Conservation (phyloP, 2,113 vertebrate species). For the Polyodon spathula region DNA sequence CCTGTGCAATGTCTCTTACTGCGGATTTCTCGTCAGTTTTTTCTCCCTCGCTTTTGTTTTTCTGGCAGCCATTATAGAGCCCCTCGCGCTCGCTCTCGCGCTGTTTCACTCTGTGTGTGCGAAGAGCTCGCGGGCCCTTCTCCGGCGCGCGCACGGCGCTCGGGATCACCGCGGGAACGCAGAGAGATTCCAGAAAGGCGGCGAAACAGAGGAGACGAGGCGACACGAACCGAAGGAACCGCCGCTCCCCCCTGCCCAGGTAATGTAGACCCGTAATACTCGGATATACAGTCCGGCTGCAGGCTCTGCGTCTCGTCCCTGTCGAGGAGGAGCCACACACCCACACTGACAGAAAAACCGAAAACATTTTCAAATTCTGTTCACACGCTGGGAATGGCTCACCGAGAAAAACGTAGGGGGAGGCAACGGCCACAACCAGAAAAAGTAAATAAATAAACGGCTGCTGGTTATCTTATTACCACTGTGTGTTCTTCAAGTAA, state of each 20-base stretch:
- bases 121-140: constrained; percentile 31
- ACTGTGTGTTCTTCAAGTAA: no score
- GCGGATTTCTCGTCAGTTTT: constrained; percentile 40
- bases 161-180: background rate
- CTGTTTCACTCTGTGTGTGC: constrained; percentile 15
- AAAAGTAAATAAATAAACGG: background rate
- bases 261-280: no score
- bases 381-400: constrained; percentile 15
- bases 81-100: constrained; percentile 31
- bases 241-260: no score
- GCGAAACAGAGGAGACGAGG: no score
- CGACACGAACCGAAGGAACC: no score
- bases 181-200: background rate
- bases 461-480: constrained; percentile 9
- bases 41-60: constrained; percentile 26
- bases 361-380: constrained; percentile 19
- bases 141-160: constrained; percentile 6
- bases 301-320: background rate
- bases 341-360: background rate
- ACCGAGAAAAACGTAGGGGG: background rate
- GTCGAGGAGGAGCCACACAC: constrained; percentile 4
- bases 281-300: constrained; percentile 3
- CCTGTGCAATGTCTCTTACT: constrained; percentile 26
- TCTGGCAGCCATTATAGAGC: constrained; percentile 50
- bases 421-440: background rate